phyloP scores from a whole-genome alignment of 2,888 invertebrate genomes.

The Aquatica leii region DNA sequence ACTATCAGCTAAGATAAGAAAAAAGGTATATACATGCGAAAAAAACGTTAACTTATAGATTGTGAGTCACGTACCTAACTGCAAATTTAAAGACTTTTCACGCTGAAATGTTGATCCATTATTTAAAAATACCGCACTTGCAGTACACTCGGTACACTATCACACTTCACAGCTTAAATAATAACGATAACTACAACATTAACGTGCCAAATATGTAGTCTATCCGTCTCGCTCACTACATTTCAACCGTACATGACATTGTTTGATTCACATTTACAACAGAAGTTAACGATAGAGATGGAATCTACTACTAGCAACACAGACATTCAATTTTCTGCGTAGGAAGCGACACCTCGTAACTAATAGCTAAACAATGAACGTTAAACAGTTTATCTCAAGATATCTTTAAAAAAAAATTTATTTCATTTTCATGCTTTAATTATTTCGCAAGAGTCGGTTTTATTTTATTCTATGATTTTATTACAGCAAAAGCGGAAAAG shows the following conservation, averaged over 20 bases:
- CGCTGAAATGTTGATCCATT: slow-evolving; percentile 47
- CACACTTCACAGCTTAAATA: slow-evolving; percentile 50
- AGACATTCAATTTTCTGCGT: too few species aligned
- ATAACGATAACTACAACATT: slow-evolving; percentile 51
- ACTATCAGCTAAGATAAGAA: slow-evolving; percentile 28
- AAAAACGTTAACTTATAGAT: slow-evolving; percentile 31
- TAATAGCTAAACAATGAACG: too few species aligned
- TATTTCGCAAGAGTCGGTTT: too few species aligned
- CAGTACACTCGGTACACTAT: slow-evolving; percentile 50
- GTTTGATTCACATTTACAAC: slow-evolving; percentile 14
- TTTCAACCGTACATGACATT: slow-evolving; percentile 29
- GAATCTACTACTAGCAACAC: not conserved
- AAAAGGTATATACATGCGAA: slow-evolving; percentile 28
- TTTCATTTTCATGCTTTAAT: too few species aligned
- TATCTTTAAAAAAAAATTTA: too few species aligned
- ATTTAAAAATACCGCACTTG: slow-evolving; percentile 43
- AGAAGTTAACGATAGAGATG: not conserved
- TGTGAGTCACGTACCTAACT: slow-evolving; percentile 44
- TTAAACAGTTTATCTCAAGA: too few species aligned
- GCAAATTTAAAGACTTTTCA: slow-evolving; percentile 44
- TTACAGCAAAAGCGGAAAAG: too few species aligned
- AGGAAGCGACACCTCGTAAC: too few species aligned
- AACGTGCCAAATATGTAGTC: slow-evolving; percentile 54
- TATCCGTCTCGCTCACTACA: slow-evolving; percentile 53
- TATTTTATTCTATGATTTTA: too few species aligned